phyloP scores from a whole-genome alignment of 2,888 invertebrate genomes.

The Alsophila aescularia region DNA sequence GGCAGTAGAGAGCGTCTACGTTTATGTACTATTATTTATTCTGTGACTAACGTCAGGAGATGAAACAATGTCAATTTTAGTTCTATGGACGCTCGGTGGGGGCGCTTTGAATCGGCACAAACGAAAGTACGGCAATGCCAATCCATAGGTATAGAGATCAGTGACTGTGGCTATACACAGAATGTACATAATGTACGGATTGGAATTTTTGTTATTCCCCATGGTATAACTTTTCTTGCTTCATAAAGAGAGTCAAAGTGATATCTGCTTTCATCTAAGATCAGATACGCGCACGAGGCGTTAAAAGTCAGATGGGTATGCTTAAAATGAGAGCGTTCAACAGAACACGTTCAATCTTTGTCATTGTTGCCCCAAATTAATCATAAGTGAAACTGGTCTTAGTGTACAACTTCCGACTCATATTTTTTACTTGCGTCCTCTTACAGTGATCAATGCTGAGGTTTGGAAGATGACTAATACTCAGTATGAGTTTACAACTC shows the following conservation, averaged over 20 bases:
- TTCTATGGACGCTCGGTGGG: too few relatives aligned
- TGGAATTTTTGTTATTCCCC: slow-evolving; percentile 1
- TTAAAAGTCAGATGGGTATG: slow-evolving; percentile 33
- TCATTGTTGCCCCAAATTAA: slow-evolving; percentile 59
- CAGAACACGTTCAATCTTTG: slow-evolving; percentile 59
- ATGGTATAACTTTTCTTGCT: slow-evolving; percentile 3
- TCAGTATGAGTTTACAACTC: too few relatives aligned
- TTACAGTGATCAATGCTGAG: too few relatives aligned
- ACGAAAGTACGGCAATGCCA: too few relatives aligned
- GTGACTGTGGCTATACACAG: too few relatives aligned
- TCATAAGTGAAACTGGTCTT: slow-evolving; percentile 61
- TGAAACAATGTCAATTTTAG: too few relatives aligned
- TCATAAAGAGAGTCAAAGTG: slow-evolving; percentile 11
- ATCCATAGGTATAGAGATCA: too few relatives aligned
- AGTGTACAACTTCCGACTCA: not conserved
- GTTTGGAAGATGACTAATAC: too few relatives aligned
- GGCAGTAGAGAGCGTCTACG: too few relatives aligned
- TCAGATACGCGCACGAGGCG: slow-evolving; percentile 33
- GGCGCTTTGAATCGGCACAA: too few relatives aligned
- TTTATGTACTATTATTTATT: too few relatives aligned
- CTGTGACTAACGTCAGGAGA: too few relatives aligned
- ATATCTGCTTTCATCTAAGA: slow-evolving; percentile 28
- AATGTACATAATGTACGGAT: not conserved
- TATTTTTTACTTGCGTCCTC: not conserved
- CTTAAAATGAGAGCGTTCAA: slow-evolving; percentile 46